phyloP scores from a whole-genome alignment of 1,140 invertebrate species.

The Drosophila pruinosa region DNA sequence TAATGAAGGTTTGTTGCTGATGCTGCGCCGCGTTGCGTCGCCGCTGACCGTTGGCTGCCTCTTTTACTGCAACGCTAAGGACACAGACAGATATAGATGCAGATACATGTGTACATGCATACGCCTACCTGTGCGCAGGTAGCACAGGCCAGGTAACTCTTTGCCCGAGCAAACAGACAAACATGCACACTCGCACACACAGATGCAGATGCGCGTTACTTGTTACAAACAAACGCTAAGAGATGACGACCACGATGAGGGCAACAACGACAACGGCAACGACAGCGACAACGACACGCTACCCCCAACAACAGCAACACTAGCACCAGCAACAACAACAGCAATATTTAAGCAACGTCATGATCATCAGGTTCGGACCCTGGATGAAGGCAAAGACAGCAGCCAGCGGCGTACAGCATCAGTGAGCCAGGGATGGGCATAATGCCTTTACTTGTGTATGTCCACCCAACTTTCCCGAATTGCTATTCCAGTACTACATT shows the following conservation, averaged over 20 bases:
- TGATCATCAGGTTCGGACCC: conserved; percentile 54
- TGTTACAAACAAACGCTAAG: conserved; percentile 71
- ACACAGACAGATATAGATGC: conserved; percentile 35
- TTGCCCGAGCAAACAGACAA: conserved; percentile 53
- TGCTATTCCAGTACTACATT: no score
- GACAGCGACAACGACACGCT: conserved; percentile 42
- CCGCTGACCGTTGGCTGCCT: conserved; percentile 55
- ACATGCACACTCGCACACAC: conserved; percentile 32
- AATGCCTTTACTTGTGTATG: background rate
- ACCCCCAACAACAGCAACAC: conserved; percentile 46
- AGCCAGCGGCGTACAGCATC: conserved; percentile 27
- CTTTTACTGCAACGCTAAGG: conserved; percentile 45
- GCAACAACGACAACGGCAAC: conserved; percentile 21
- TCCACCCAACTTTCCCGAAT: no score
- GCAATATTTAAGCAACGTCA: conserved; percentile 65
- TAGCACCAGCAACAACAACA: no score
- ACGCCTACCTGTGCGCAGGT: conserved; percentile 77
- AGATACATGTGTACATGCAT: conserved; percentile 50
- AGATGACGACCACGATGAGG: conserved; percentile 31
- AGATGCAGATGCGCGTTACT: conserved; percentile 68
- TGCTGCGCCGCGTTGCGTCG: conserved; percentile 48
- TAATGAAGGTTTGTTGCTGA: conserved; percentile 46
- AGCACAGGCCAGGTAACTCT: conserved; percentile 69
- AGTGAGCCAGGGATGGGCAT: conserved; percentile 31
- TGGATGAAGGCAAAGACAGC: conserved; percentile 34